A percentile compares a stretch with the other conserved stretches of the same genome.
Evolutionary conservation across 1,140 invertebrate genomes (phyloP).

Genomic region (Anagrus nilaparvatae): DNA sequence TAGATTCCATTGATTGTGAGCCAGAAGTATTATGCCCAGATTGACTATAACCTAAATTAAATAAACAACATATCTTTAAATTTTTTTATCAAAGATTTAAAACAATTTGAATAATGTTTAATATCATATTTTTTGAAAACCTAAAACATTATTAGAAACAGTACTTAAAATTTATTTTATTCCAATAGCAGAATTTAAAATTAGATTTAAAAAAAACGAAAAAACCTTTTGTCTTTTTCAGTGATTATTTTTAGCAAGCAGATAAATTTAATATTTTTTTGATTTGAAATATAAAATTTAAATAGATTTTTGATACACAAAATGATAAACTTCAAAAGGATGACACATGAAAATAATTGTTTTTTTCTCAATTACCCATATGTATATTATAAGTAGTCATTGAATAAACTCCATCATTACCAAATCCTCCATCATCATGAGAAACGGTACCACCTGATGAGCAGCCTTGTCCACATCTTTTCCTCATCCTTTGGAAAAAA

Average conservation of each 20-base stretch:
- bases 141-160: not conserved
- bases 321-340: no score
- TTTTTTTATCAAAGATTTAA: no score
- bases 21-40: constrained; percentile 45
- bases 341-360: no score
- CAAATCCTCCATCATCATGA: constrained; percentile 54
- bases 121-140: not conserved
- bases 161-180: not conserved
- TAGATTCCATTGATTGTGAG: constrained; percentile 47
- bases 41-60: constrained; percentile 32
- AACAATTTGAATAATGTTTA: not conserved
- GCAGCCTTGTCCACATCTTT: constrained; percentile 86
- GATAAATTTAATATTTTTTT: constrained; percentile 1
- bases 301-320: no score
- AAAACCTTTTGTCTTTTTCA: not conserved
- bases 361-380: constrained; percentile 45
- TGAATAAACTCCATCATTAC: constrained; percentile 56
- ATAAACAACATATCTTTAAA: no score
- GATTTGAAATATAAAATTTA: constrained; percentile 8
- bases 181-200: no score
- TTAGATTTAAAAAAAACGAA: not conserved
- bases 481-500: constrained; percentile 59
- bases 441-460: constrained; percentile 69
- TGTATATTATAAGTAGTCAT: constrained; percentile 52
- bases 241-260: not conserved